Conservation (phyloP, 2,888 invertebrate species). For the Acheta domesticus region DNA sequence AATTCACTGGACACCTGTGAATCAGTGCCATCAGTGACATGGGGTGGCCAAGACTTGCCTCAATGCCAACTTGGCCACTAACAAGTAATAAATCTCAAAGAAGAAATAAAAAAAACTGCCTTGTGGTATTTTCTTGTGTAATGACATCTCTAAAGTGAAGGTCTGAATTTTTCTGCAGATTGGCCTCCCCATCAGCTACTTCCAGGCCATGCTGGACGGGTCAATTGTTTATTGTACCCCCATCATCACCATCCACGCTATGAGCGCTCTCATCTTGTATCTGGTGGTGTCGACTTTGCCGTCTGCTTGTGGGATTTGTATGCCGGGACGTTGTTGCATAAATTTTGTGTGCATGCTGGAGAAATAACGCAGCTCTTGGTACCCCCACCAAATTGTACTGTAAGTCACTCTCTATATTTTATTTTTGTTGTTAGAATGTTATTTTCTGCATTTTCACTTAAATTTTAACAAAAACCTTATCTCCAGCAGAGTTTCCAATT, state of each 20-base stretch:
- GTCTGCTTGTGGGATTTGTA: constrained; percentile 95
- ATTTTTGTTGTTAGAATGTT: neutral
- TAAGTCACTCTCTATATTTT: constrained; percentile 50
- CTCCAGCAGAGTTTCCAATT: too few species aligned
- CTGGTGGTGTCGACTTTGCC: constrained; percentile 96
- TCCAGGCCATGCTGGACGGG: constrained; percentile 86
- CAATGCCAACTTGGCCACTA: too few species aligned
- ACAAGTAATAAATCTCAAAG: too few species aligned
- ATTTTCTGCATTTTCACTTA: neutral
- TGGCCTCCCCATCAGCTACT: constrained; percentile 88
- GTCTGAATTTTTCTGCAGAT: constrained; percentile 52
- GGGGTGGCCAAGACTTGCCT: too few species aligned
- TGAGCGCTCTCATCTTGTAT: constrained; percentile 83
- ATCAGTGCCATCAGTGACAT: too few species aligned
- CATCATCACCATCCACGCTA: constrained; percentile 86
- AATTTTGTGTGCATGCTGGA: constrained; percentile 97
- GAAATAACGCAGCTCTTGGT: constrained; percentile 92
- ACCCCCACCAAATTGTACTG: constrained; percentile 87
- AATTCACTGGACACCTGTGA: too few species aligned
- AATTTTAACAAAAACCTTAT: neutral
- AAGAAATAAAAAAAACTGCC: too few species aligned
- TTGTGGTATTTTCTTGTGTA: too few species aligned
- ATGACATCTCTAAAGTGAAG: too few species aligned
- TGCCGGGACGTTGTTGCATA: constrained; percentile 81
- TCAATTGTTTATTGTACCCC: constrained; percentile 93